phyloP scores from a whole-genome alignment of 1,140 invertebrate species.

The Penaeus vannamei region DNA sequence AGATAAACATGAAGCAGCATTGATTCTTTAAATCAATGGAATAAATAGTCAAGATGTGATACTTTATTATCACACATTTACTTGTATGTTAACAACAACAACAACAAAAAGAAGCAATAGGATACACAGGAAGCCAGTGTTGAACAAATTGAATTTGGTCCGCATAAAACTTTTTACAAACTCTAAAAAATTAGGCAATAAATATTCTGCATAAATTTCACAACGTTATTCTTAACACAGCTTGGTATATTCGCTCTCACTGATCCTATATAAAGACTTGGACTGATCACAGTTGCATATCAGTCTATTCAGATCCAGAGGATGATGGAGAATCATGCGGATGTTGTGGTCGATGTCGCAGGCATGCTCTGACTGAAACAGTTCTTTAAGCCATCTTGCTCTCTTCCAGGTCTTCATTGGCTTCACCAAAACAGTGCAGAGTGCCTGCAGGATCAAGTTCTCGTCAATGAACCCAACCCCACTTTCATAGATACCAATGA shows the following conservation, averaged over 20 bases:
- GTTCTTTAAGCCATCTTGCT: conserved; percentile 50
- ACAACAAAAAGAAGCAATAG: too few relatives aligned
- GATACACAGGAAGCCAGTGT: too few relatives aligned
- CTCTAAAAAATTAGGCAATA: too few relatives aligned
- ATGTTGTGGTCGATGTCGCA: conserved; percentile 56
- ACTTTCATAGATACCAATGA: conserved; percentile 48
- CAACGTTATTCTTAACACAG: conserved; percentile 27
- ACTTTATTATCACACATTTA: too few relatives aligned
- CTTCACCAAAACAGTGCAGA: conserved; percentile 28
- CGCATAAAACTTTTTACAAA: too few relatives aligned
- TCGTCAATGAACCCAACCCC: conserved; percentile 47
- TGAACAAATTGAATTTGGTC: too few relatives aligned
- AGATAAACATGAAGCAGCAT: too few relatives aligned
- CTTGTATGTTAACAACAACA: too few relatives aligned
- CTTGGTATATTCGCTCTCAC: conserved; percentile 54
- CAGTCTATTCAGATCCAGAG: conserved; percentile 49
- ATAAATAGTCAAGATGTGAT: too few relatives aligned
- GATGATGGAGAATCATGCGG: conserved; percentile 54
- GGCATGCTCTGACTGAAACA: conserved; percentile 47
- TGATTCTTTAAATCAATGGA: too few relatives aligned
- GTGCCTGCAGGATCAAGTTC: conserved; percentile 44
- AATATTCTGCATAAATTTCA: not conserved
- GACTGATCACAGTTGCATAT: conserved; percentile 56
- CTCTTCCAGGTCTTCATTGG: conserved; percentile 61
- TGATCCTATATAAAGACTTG: conserved; percentile 42